phyloP scores from a whole-genome alignment of 2,797 vertebrate genomes.

The Megaceryle alcyon region DNA sequence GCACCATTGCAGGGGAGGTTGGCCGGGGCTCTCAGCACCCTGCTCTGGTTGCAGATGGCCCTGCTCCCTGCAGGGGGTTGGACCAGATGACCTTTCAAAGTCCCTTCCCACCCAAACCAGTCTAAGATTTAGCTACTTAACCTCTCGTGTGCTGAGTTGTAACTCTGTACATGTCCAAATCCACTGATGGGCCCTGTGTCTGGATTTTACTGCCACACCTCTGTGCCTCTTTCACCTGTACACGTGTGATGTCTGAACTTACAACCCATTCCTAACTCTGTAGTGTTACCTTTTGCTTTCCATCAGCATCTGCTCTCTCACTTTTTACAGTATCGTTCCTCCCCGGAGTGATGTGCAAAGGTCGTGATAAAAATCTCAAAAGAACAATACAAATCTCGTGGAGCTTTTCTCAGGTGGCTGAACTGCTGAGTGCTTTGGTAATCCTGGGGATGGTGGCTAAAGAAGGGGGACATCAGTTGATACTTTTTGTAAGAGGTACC shows the following conservation, averaged over 20 bases:
- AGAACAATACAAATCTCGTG: not conserved
- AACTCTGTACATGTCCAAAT: not conserved
- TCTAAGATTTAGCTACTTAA: not conserved
- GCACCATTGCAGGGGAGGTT: too few species aligned
- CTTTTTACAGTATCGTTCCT: not conserved
- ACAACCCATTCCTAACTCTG: not conserved
- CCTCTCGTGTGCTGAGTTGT: fast-evolving
- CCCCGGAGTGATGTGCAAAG: not conserved
- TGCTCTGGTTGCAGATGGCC: too few species aligned
- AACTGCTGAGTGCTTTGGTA: not conserved
- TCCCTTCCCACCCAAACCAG: not conserved
- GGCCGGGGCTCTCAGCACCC: too few species aligned
- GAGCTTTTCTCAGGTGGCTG: not conserved
- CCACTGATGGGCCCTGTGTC: not conserved
- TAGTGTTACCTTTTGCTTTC: not conserved
- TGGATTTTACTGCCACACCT: not conserved
- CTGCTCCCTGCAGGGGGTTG: not conserved
- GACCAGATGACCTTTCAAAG: not conserved
- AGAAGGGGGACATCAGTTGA: not conserved
- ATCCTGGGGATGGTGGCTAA: not conserved
- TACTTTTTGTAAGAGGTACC: not conserved
- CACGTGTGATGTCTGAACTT: not conserved
- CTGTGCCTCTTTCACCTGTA: not conserved
- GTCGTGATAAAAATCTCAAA: not conserved
- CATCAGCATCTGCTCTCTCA: not conserved